phyloP scores from a whole-genome alignment of 2,888 invertebrate genomes.

The Lacanobia oleracea region DNA sequence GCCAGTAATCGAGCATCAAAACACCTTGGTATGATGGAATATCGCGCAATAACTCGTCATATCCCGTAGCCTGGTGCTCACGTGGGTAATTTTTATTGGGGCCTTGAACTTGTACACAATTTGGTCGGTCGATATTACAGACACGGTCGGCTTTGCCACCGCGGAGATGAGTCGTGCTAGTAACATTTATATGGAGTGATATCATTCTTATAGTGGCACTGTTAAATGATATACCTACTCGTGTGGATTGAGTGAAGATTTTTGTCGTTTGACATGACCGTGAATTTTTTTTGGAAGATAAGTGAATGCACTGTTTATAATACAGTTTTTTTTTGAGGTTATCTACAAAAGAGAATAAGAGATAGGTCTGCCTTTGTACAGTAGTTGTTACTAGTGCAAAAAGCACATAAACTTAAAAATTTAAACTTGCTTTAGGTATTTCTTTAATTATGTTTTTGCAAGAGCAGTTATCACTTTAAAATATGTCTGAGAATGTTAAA shows the following conservation, averaged over 20 bases:
- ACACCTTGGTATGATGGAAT: conserved; percentile 65
- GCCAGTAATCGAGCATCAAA: conserved; percentile 53
- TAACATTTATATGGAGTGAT: conserved; percentile 78
- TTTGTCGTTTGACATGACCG: conserved; percentile 18
- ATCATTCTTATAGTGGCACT: conserved; percentile 75
- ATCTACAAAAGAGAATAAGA: too few relatives aligned
- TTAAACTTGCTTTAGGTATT: background rate
- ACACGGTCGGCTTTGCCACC: conserved; percentile 74
- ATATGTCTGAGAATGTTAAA: conserved; percentile 24
- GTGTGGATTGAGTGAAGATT: conserved; percentile 26
- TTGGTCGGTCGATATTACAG: conserved; percentile 88
- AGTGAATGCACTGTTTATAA: background rate
- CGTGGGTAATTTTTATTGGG: conserved; percentile 86
- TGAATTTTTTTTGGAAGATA: conserved; percentile 8
- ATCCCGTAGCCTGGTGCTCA: conserved; percentile 77
- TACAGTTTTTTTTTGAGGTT: background rate
- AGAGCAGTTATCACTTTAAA: background rate
- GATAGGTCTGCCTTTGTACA: too few relatives aligned
- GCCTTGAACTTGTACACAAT: conserved; percentile 89
- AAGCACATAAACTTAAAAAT: background rate
- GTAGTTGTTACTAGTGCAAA: too few relatives aligned
- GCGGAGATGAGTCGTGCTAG: conserved; percentile 74
- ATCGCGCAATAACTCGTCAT: conserved; percentile 74
- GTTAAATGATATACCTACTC: conserved; percentile 60
- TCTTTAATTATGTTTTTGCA: background rate